A percentile compares a stretch with the other conserved stretches of the same genome.
Conservation (phyloP, 2,113 vertebrate species). For the Hydrolagus affinis region DNA sequence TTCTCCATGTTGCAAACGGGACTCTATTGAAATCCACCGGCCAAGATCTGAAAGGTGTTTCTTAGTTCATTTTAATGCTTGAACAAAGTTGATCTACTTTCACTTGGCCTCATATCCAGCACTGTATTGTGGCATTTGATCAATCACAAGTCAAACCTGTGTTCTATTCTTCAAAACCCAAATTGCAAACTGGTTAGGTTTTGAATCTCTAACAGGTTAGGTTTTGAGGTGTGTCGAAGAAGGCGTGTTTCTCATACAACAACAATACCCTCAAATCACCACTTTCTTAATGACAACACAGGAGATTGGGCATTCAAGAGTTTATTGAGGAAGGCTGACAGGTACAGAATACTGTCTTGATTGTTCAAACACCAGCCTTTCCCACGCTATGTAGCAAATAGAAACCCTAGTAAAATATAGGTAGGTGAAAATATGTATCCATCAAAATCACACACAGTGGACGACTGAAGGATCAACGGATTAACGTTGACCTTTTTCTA, state of each 20-base stretch:
- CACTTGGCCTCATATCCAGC: too few species aligned
- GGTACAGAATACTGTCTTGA: too few species aligned
- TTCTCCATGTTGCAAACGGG: too few species aligned
- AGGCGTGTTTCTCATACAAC: too few species aligned
- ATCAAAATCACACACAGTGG: constrained; percentile 16
- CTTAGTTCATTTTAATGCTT: too few species aligned
- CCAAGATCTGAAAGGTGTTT: too few species aligned
- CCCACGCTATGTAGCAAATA: background rate
- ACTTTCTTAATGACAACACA: background rate
- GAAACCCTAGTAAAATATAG: background rate
- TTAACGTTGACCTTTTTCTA: constrained; percentile 16
- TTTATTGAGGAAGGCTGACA: background rate
- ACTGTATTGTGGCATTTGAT: too few species aligned
- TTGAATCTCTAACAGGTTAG: background rate
- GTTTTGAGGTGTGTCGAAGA: background rate
- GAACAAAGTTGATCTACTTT: too few species aligned
- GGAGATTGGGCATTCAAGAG: background rate
- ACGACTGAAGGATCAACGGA: constrained; percentile 21
- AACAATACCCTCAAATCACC: background rate
- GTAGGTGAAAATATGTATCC: background rate
- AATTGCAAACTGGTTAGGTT: background rate
- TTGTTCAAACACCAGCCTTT: background rate
- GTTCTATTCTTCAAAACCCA: background rate
- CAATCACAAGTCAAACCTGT: too few species aligned
- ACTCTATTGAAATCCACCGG: too few species aligned